These are phyloP conservation scores for Anoplolepis gracilipes DNA, from an alignment of 1,140 invertebrate genomes.

Conservation along the genomic window DNA sequence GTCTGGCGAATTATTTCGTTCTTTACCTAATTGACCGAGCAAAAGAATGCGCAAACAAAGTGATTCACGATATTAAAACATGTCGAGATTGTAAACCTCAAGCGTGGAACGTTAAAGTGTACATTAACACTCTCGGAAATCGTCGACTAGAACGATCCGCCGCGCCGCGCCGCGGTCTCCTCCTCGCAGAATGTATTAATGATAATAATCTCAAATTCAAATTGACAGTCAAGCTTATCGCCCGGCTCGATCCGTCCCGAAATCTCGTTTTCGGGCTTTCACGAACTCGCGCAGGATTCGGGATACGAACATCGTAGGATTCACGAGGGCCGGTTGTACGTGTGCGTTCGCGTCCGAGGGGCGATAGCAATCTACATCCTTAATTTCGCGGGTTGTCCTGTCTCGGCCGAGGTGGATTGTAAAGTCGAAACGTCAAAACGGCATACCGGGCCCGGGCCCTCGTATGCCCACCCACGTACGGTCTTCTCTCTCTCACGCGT, in stretches of 20 bases:
- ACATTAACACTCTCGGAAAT: slow-evolving; percentile 30
- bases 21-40: not conserved
- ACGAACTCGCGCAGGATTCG: slow-evolving; percentile 63
- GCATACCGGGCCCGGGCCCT: slow-evolving; percentile 52
- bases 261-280: slow-evolving; percentile 46
- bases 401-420: slow-evolving; percentile 69
- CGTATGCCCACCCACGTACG: slow-evolving; percentile 70
- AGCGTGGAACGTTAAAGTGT: slow-evolving; percentile 30
- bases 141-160: slow-evolving; percentile 27
- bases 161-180: not conserved
- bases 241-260: slow-evolving; percentile 26
- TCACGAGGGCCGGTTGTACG: slow-evolving; percentile 56
- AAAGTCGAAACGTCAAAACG: slow-evolving; percentile 77
- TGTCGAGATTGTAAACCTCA: slow-evolving; percentile 27
- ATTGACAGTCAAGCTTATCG: slow-evolving; percentile 65
- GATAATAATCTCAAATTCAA: slow-evolving; percentile 66
- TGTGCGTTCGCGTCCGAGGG: slow-evolving; percentile 25
- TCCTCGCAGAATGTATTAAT: slow-evolving; percentile 48
- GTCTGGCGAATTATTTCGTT: slow-evolving; percentile 18
- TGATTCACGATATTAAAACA: slow-evolving; percentile 57
- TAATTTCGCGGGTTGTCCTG: slow-evolving; percentile 75
- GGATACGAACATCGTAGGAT: slow-evolving; percentile 50
- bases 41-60: slow-evolving; percentile 33
- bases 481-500: slow-evolving; percentile 29
- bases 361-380: slow-evolving; percentile 79